Conservation (phyloP, 2,797 vertebrate genomes). For the Valencia hispanica region DNA sequence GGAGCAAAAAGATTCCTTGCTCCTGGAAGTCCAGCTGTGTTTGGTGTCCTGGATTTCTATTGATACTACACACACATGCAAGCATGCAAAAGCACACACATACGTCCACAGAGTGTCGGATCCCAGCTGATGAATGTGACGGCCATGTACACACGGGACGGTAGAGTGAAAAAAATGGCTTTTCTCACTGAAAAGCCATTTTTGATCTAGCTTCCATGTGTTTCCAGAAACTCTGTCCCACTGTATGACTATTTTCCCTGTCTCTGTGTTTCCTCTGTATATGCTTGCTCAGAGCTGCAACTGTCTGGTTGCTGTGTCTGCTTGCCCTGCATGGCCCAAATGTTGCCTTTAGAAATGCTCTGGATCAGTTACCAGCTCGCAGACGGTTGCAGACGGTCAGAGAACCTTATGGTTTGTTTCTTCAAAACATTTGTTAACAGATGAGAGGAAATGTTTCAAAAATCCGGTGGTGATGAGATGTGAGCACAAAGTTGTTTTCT, state of each 20-base stretch:
- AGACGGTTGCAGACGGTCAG: constrained; percentile 21
- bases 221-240: constrained; percentile 37
- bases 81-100: not conserved
- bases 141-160: constrained; percentile 13
- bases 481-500: not conserved
- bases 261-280: constrained; percentile 46
- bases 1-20: constrained; percentile 15
- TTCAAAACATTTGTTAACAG: constrained; percentile 28
- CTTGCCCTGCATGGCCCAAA: constrained; percentile 23
- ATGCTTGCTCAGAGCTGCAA: constrained; percentile 45
- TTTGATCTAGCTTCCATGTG: not conserved
- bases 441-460: not conserved
- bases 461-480: constrained; percentile 1
- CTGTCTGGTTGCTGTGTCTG: constrained; percentile 45
- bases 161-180: not conserved
- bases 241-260: constrained; percentile 41
- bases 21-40: constrained; percentile 40
- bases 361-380: constrained; percentile 43
- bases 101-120: constrained; percentile 9
- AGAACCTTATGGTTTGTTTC: constrained; percentile 28
- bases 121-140: constrained; percentile 22
- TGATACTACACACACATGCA: not conserved
- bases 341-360: constrained; percentile 39
- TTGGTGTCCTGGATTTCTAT: constrained; percentile 20
- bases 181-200: constrained; percentile 26